Percentiles rank a stretch among this genome's conserved stretches.
Conservation (phyloP, 2,797 vertebrate genomes). For the Pseudomugil gertrudae region DNA sequence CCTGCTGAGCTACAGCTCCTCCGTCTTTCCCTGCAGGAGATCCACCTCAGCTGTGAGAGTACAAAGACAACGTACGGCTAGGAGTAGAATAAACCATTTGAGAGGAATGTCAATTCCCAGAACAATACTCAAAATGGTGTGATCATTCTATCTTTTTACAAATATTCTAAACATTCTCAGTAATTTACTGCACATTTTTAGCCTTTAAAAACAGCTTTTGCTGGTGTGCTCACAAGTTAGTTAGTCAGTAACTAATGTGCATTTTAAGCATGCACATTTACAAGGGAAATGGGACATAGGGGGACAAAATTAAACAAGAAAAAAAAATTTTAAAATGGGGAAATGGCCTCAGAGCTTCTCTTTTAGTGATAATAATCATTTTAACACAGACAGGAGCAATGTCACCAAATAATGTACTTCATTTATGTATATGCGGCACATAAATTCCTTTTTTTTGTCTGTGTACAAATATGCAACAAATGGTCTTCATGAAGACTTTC, state of each 20-base stretch:
- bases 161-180: too few species aligned
- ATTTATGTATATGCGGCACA: not conserved
- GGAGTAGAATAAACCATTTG: not conserved
- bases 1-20: slow-evolving; percentile 27
- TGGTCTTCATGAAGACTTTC: too few species aligned
- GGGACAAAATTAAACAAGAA: too few species aligned
- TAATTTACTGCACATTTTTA: not conserved
- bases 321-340: too few species aligned
- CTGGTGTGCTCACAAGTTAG: too few species aligned
- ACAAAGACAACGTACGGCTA: slow-evolving; percentile 28
- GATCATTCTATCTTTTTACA: not conserved
- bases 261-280: too few species aligned
- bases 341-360: too few species aligned
- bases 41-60: slow-evolving; percentile 35
- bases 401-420: not conserved
- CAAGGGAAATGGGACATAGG: too few species aligned
- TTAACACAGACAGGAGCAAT: slow-evolving; percentile 2
- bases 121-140: slow-evolving; percentile 1
- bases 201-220: not conserved
- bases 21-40: slow-evolving; percentile 11
- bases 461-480: too few species aligned
- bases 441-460: not conserved
- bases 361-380: too few species aligned
- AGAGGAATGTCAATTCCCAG: slow-evolving; percentile 4
- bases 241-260: not conserved